phyloP scores from a whole-genome alignment of 1,140 invertebrate species.

The Drosophila mayri region DNA sequence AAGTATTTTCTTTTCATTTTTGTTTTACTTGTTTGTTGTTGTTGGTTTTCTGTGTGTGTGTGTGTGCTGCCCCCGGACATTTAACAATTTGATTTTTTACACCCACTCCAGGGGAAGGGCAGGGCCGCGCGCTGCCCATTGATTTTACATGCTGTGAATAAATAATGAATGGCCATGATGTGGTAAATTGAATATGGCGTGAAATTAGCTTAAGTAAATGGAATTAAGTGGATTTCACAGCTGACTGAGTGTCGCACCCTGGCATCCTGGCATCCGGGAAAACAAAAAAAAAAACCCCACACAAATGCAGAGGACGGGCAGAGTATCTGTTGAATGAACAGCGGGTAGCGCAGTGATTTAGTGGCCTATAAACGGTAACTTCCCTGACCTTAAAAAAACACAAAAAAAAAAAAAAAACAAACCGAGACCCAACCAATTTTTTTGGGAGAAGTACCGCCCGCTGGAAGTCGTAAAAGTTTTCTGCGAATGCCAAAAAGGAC shows the following conservation, averaged over 20 bases:
- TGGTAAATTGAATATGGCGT: constrained; percentile 84
- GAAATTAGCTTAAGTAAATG: constrained; percentile 84
- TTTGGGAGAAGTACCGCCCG: neutral
- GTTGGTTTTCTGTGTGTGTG: neutral
- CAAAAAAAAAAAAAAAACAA: neutral
- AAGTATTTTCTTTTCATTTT: constrained; percentile 19
- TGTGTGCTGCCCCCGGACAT: constrained; percentile 36
- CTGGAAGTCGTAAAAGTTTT: constrained; percentile 31
- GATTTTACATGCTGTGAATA: constrained; percentile 83
- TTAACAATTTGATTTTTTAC: constrained; percentile 74
- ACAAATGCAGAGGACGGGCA: neutral
- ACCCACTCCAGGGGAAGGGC: constrained; percentile 1
- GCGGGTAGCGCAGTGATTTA: constrained; percentile 44
- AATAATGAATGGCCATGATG: constrained; percentile 82
- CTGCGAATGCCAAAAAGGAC: constrained; percentile 14
- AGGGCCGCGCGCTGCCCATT: constrained; percentile 48
- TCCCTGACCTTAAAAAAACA: constrained; percentile 13
- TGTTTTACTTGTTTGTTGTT: neutral
- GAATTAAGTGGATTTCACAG: constrained; percentile 82
- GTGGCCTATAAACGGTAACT: constrained; percentile 55
- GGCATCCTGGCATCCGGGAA: constrained; percentile 6
- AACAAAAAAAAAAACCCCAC: neutral
- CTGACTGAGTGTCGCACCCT: constrained; percentile 42
- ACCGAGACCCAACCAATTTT: constrained; percentile 5
- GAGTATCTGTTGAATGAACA: constrained; percentile 25